A percentile compares a stretch with the other conserved stretches of the same genome.
Evolutionary conservation across 2,113 vertebrate species (phyloP).

Genomic region (Miniopterus natalensis): DNA sequence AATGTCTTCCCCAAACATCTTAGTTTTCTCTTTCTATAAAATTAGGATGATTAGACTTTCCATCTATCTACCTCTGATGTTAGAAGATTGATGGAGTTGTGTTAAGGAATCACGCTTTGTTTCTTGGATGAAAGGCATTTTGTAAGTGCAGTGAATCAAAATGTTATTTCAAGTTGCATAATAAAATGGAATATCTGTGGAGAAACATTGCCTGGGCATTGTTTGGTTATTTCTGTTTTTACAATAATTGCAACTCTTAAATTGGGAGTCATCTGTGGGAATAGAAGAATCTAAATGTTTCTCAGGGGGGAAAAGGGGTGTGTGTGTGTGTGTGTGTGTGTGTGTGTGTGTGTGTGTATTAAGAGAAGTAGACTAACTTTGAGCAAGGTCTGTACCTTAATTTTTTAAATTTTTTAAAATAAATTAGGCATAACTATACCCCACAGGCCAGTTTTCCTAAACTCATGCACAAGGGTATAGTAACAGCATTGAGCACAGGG

Average conservation of each 20-base stretch:
- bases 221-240: conserved; percentile 58
- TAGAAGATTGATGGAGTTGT: conserved; percentile 70
- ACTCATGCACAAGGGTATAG: background rate
- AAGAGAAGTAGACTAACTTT: background rate
- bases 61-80: background rate
- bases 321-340: background rate
- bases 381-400: background rate
- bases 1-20: background rate
- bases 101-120: conserved; percentile 58
- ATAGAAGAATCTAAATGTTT: conserved; percentile 50
- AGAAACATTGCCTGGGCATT: conserved; percentile 34
- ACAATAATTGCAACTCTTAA: conserved; percentile 56
- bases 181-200: conserved; percentile 56
- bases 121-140: conserved; percentile 75
- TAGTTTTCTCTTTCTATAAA: conserved; percentile 61
- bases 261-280: conserved; percentile 53
- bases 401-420: too few relatives aligned
- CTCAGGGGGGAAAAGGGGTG: background rate
- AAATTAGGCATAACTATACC: background rate
- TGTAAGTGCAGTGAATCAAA: conserved; percentile 73
- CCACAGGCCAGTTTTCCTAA: background rate
- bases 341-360: background rate
- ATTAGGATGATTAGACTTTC: conserved; percentile 59
- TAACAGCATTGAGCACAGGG: background rate
- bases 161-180: conserved; percentile 72